Evolutionary conservation across 2,888 invertebrate species (phyloP).

Genomic region (Ligdia adustata): DNA sequence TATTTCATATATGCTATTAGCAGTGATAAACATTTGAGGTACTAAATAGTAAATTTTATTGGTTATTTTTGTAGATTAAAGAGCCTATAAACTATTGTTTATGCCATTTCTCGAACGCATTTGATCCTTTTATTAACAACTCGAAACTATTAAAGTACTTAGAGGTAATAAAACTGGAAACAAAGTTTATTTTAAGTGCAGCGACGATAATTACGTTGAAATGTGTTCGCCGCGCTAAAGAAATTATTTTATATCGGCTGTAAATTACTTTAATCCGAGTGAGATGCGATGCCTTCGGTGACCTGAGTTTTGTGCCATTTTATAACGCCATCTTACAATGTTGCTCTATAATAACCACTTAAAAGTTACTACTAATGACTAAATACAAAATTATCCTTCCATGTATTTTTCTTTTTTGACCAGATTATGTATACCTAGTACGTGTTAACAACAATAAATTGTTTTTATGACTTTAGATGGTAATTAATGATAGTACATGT

Average conservation of each 20-base stretch:
- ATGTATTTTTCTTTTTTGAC: too few species aligned
- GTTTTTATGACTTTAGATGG: too few species aligned
- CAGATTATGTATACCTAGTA: too few species aligned
- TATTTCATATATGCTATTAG: too few species aligned
- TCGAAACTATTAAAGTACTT: conserved; percentile 38
- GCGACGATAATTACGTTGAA: conserved; percentile 62
- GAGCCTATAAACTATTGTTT: background rate
- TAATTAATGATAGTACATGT: too few species aligned
- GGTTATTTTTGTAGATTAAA: background rate
- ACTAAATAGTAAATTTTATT: background rate
- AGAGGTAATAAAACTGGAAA: conserved; percentile 53
- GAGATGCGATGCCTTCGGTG: conserved; percentile 31
- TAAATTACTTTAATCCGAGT: conserved; percentile 67
- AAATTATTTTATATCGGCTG: conserved; percentile 68
- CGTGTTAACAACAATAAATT: too few species aligned
- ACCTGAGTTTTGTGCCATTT: conserved; percentile 33
- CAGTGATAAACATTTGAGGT: too few species aligned
- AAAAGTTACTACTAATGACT: too few species aligned
- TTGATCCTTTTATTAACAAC: conserved; percentile 23
- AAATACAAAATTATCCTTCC: too few species aligned
- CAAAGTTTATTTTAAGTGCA: conserved; percentile 66
- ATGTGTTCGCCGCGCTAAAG: conserved; percentile 62
- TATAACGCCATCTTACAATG: conserved; percentile 26
- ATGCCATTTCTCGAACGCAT: background rate
- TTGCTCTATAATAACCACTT: conserved; percentile 26